Evolutionary conservation across 2,888 invertebrate genomes (phyloP), one percentile per base, ranked within the genome.

Genomic region (Cheiracanthium punctorium): DNA sequence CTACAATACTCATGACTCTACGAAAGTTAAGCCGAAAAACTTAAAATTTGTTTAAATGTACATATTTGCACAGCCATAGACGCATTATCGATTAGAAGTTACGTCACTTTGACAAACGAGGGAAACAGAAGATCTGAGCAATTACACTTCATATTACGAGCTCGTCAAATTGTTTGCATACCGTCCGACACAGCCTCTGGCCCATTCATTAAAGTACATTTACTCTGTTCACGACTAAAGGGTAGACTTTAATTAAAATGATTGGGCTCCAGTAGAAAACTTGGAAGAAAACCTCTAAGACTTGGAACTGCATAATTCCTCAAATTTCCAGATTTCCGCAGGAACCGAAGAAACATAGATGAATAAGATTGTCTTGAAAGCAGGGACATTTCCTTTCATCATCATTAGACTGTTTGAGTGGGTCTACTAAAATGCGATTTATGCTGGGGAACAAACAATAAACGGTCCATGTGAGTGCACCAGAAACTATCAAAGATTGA

Each of bases 161-260:
- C 58, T 58, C 24, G 24, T 58, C 30, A 76, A 43, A 76, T 67
- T 43, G 65, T 43, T 76, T 43, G 30, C 67, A 76, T 43, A 20
- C 67, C 30, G 43, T 30, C 76, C 17, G 29, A 43, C 41, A 43
- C 43, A 33, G 24, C 52, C 30, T 58, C 28, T 7, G 20, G 2
- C 24, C 20, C 58, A 58, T 58, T 58, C 58, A 71, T 58, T 80
- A 37, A 71, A 58, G 71, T 37, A 12, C 41, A 41, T 37, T 70
- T 70, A 52, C 33, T 32, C 14, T 32, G 32, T 37, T 28, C 70
- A 24, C 33, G 64, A 64, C 77, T 5, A 1, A 71, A 20, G 37
- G 28, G 64, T 29, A 29, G 58, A 71, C 33, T 79, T 79, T 72
- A 80, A 80, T 80, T 80, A 80, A 80, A 80, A 37, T n/a, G 29